Conservation (phyloP, 64 coral and sea anemone genomes). For the Acropora yongei region DNA sequence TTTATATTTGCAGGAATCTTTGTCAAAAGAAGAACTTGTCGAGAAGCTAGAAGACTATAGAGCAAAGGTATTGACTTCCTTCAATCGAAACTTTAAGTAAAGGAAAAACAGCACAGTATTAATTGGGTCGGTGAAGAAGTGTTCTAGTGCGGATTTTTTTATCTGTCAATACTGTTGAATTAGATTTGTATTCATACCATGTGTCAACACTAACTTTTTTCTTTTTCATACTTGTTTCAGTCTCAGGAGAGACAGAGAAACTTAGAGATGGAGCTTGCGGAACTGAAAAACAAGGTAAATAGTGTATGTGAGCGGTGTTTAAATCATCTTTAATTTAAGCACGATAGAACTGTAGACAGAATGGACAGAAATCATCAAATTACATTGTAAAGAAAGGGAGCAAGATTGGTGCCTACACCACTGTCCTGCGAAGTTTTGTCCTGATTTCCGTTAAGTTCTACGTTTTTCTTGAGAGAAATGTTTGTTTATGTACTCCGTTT, state of each 20-base stretch:
- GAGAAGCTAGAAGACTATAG: slow-evolving; percentile 65
- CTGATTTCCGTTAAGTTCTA: too few species aligned
- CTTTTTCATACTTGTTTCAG: background rate
- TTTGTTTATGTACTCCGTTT: too few species aligned
- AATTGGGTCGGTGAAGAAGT: background rate
- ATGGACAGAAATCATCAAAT: too few species aligned
- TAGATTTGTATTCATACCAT: too few species aligned
- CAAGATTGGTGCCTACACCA: too few species aligned
- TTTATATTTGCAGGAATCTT: slow-evolving; percentile 19
- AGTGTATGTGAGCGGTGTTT: too few species aligned
- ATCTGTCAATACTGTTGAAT: background rate
- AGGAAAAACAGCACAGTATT: background rate
- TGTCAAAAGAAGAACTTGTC: slow-evolving; percentile 62
- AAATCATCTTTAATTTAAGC: too few species aligned
- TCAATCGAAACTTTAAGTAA: too few species aligned
- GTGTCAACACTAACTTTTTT: background rate
- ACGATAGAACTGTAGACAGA: too few species aligned
- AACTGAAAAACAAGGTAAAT: slow-evolving; percentile 76
- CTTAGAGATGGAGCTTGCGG: slow-evolving; percentile 62
- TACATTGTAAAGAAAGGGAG: too few species aligned
- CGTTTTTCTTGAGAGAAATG: too few species aligned
- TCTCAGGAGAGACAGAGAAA: slow-evolving; percentile 40
- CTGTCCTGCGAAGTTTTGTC: too few species aligned
- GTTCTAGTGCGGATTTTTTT: background rate
- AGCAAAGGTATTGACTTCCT: slow-evolving; percentile 20